These are phyloP conservation scores for Poeciliopsis presidionis DNA, from an alignment of 2,797 vertebrate genomes.

Conservation along the genomic window DNA sequence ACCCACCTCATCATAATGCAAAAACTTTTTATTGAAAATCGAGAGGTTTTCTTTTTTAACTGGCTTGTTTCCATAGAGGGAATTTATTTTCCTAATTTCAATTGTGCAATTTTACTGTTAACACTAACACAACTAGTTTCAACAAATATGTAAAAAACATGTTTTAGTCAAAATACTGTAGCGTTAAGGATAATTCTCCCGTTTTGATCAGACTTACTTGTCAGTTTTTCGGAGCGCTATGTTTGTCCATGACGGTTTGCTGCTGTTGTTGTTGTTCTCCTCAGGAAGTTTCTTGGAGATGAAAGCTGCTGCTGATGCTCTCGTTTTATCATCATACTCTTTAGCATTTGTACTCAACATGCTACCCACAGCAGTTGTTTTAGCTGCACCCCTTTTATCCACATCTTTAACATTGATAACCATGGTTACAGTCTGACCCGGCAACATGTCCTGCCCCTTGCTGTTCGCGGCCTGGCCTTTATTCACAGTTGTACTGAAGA, in stretches of 20 bases:
- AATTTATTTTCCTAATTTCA: too few species aligned
- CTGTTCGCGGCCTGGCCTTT: constrained; percentile 17
- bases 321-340: constrained; percentile 15
- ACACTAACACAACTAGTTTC: too few species aligned
- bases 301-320: constrained; percentile 61
- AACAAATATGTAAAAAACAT: too few species aligned
- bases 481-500: constrained; percentile 20
- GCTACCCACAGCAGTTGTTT: constrained; percentile 5
- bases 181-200: background rate
- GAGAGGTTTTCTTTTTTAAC: too few species aligned
- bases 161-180: too few species aligned
- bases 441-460: constrained; percentile 31
- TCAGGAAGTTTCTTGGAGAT: constrained; percentile 78
- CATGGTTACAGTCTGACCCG: constrained; percentile 38
- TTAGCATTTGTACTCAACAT: constrained; percentile 18
- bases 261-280: constrained; percentile 69
- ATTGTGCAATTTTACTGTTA: too few species aligned
- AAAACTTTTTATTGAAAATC: too few species aligned
- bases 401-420: constrained; percentile 32
- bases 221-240: constrained; percentile 52
- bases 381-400: constrained; percentile 4
- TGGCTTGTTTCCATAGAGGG: too few species aligned
- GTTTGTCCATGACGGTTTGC: constrained; percentile 35
- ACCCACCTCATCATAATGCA: too few species aligned
- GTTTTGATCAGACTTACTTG: constrained; percentile 44